Conservation (phyloP, 2,888 invertebrate species). For the Hylaea fasciaria region DNA sequence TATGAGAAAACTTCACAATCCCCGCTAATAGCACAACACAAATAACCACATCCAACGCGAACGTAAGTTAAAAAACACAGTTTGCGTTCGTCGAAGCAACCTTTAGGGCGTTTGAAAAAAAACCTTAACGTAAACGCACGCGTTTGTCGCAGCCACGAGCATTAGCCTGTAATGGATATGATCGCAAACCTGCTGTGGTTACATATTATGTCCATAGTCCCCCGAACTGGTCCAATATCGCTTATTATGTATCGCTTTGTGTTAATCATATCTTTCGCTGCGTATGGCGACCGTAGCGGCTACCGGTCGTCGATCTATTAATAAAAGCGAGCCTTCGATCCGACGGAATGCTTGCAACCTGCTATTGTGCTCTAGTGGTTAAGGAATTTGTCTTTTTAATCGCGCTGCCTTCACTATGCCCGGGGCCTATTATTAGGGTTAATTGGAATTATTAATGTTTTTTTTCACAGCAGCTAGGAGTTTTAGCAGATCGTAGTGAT, state of each 20-base stretch:
- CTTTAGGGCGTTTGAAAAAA: conserved; percentile 39
- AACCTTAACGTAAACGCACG: conserved; percentile 54
- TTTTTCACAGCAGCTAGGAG: conserved; percentile 74
- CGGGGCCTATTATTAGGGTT: conserved; percentile 82
- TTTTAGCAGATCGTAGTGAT: conserved; percentile 76
- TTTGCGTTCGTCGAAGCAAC: conserved; percentile 22
- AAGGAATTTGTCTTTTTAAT: conserved; percentile 84
- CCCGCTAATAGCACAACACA: conserved; percentile 27
- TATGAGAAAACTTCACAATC: conserved; percentile 11
- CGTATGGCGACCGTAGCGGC: conserved; percentile 65
- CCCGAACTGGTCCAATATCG: conserved; percentile 80
- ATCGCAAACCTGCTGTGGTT: conserved; percentile 72
- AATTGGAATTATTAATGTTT: conserved; percentile 83
- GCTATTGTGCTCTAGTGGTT: conserved; percentile 81
- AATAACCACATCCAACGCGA: conserved; percentile 27
- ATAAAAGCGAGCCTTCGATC: conserved; percentile 72
- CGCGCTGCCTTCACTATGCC: conserved; percentile 72
- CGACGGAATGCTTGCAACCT: conserved; percentile 75
- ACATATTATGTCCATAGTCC: conserved; percentile 73
- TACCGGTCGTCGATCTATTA: conserved; percentile 81
- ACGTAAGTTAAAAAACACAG: conserved; percentile 3
- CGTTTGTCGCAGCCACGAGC: conserved; percentile 58
- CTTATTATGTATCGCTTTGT: conserved; percentile 82
- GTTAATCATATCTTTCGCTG: conserved; percentile 83
- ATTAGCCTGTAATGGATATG: conserved; percentile 70